Evolutionary conservation across 2,797 vertebrate genomes (phyloP), one percentile per base, ranked within the genome.

Genomic region (Argya squamiceps): DNA sequence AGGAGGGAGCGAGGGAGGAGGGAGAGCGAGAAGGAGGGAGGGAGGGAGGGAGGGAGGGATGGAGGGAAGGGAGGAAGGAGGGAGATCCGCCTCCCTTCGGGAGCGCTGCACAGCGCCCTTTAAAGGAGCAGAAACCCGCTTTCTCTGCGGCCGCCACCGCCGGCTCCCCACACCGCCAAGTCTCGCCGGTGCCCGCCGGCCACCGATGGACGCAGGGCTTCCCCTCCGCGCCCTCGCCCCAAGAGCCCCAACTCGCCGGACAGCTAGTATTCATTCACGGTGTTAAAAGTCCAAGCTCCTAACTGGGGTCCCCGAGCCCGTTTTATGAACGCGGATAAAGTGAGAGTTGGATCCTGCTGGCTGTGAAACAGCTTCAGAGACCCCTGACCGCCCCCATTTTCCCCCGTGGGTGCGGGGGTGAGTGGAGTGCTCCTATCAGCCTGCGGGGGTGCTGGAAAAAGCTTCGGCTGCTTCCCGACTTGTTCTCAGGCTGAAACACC

Each of bases 31-130:
- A 68, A 86, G 97, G 95, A 37, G 37, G 37, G 37, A 96, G 96
- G 6, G 29, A 96, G 96, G 73, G 79, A 96, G 96, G 6, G 29
- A 96, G 96, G 73, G 79, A 93, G 36, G 97, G 77, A 82, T 7
- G 47, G 56, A 93, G 75, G 83, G 89, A 90, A 27, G 89, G 84
- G 79, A 63, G 15, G 55, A 83, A 92, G 97, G 95, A 97, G 97
- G 96, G 98, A 97, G 98, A 98, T 98, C 98, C 99, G 99, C 99
- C 99, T 98, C 98, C 99, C 98, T 97, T 98, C 94, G 98, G 98
- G 98, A 98, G 97, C 59, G 70, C 92, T 89, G 74, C 88, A 89
- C 95, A 94, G 96, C 96, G 65, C 52, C 94, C 97, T 97, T 98
- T 98, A 98, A 98, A 98, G 98, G 95, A 88, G 93, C 97, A 95